Base-by-base conservation (phyloP, 92 coral and sea anemone genomes). In the Meandrina meandrites region DNA sequence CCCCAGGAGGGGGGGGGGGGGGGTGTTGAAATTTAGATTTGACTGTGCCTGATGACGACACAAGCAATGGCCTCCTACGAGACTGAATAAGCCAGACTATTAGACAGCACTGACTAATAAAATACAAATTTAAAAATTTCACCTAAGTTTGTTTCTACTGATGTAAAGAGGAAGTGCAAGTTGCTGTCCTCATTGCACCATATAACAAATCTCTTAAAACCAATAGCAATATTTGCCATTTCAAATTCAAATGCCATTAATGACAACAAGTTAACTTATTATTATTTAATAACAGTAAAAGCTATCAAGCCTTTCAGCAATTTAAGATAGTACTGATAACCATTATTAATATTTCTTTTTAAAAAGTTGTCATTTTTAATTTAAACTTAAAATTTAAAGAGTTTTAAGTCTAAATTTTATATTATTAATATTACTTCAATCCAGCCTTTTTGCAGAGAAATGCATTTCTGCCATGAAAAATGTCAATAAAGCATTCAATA, bases 21-120 rank as follows among this genome's bases (percentile, higher is more conserved):
- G n/a, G n/a, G n/a, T n/a, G n/a, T n/a, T n/a, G n/a, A n/a, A n/a
- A n/a, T n/a, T n/a, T n/a, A n/a, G n/a, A n/a, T n/a, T n/a, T n/a
- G n/a, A n/a, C n/a, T n/a, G n/a, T n/a, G n/a, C n/a, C n/a, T n/a
- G n/a, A n/a, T n/a, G n/a, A n/a, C n/a, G n/a, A n/a, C n/a, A n/a
- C n/a, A n/a, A n/a, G n/a, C 3, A 64, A 2, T 66, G 71, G 34
- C 35, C 35, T 28, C 1, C 17, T 27, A 27, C 1, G 32, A 66
- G 34, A 27, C 35, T 10, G 8, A 69, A 82, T 32, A 82, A 45
- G 66, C 50, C 27, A 27, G 86, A 48, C 86, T 40, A 81, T 81
- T 81, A 34, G 47, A 67, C 76, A 68, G 71, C 15, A 12, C 71
- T 66, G 71, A 30, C 71, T 12, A 66, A 66, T 66, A 66, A 66